These are phyloP conservation scores for Stichopus chloronotus DNA, from an alignment of 35 echinoderm and acorn worm species.

Conservation along the genomic window DNA sequence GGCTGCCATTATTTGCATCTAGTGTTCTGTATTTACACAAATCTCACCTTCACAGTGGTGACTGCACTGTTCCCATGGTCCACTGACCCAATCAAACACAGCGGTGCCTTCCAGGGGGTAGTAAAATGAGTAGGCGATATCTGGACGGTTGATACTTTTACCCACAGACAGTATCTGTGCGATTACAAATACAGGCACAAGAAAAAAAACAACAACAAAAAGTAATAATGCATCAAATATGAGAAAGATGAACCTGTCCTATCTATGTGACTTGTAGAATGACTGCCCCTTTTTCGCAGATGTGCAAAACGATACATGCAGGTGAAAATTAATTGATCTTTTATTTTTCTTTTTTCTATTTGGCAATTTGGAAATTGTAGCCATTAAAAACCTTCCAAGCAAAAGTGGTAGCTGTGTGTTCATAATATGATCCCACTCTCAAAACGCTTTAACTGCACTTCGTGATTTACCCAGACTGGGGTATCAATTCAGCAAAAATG, in stretches of 20 bases:
- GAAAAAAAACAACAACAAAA: background rate
- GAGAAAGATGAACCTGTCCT: background rate
- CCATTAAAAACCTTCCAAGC: too few species aligned
- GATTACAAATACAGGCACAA: background rate
- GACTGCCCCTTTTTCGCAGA: background rate
- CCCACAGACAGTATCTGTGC: conserved; percentile 44
- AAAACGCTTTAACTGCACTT: too few species aligned
- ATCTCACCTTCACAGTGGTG: conserved; percentile 30
- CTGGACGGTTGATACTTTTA: background rate
- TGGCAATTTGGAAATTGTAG: too few species aligned
- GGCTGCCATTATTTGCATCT: too few species aligned
- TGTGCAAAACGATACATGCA: background rate
- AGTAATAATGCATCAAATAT: background rate
- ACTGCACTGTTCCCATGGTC: conserved; percentile 47
- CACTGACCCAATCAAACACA: conserved; percentile 33
- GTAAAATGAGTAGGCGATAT: conserved; percentile 47
- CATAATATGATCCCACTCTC: too few species aligned
- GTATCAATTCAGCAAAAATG: too few species aligned
- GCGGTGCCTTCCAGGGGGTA: background rate
- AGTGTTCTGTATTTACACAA: too few species aligned
- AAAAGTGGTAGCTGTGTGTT: too few species aligned
- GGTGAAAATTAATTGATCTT: background rate
- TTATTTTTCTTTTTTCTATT: background rate
- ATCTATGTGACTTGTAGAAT: background rate
- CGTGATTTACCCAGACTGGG: too few species aligned